Evolutionary conservation across 2,113 vertebrate species (phyloP), one percentile per base, ranked within the genome.

Genomic region (Maccullochella peelii): DNA sequence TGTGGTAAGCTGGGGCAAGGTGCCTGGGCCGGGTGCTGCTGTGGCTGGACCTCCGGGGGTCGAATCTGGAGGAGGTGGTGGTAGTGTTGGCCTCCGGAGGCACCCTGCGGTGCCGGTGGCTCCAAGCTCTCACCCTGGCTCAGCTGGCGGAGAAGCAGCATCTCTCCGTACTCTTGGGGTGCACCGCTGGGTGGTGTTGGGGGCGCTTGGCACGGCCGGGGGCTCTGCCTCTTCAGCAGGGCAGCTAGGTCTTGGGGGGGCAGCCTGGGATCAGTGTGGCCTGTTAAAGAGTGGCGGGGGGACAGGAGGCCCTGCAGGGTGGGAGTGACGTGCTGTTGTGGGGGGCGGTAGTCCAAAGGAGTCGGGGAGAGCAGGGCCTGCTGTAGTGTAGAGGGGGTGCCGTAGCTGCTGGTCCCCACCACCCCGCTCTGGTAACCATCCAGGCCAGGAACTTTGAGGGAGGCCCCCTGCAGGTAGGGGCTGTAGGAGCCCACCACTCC

Each of bases 291-390:
- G 89, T 99, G 98, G 49, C 98, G 97, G 67, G 98, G 98, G 2
- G 98, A 99, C 49, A 99, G 97, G 79, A 99, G 97, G 87, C 98
- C 98, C 95, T 99, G 98, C 62, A 99, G 96, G 85, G 98, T 97
- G 80, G 97, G 97, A 1, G 98, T 98, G 82, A 99, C 96, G 83
- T 99, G 98, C 89, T 97, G 97, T 77, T 97, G 97, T 0, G 94
- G 91, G 69, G 95, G 93, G 85, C 97, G 97, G 86, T 99, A 99
- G 92, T 99, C 98, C 36, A 97, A 93, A 0, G 98, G 98, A 0
- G 98, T 99, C 0, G 98, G 98, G 49, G 98, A 99, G 16, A 99
- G 95, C 91, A 99, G 95, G 14, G 98, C 98, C 94, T 99, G 98
- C 91, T 99, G 98, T 88, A 99, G 96, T 70, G 97, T 95, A 0